Percentiles rank a stretch among this genome's conserved stretches.
These are phyloP conservation scores for Drosophila macrospina DNA, from an alignment of 2,888 invertebrate species.

Conservation along the genomic window DNA sequence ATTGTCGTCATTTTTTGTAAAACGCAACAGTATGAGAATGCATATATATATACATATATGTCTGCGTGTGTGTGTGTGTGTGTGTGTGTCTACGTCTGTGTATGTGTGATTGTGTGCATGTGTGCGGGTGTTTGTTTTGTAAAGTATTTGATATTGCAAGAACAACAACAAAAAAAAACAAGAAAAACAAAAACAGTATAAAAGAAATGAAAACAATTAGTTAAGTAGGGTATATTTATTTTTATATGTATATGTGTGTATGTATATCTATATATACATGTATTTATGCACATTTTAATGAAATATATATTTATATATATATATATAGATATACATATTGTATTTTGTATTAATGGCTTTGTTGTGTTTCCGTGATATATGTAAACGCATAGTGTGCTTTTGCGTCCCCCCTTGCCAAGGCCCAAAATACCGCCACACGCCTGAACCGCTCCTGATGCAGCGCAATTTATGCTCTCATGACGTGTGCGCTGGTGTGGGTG, in stretches of 20 bases:
- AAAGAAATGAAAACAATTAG: conserved; percentile 42
- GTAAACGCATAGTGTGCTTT: conserved; percentile 72
- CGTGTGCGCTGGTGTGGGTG: background rate
- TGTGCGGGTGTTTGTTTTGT: conserved; percentile 47
- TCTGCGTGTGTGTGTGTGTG: conserved; percentile 66
- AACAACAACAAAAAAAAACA: conserved; percentile 8
- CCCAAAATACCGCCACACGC: background rate
- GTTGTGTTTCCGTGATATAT: conserved; percentile 81
- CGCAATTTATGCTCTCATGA: background rate
- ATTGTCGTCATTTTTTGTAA: conserved; percentile 44
- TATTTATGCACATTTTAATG: conserved; percentile 16
- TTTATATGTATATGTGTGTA: conserved; percentile 42
- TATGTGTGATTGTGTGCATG: conserved; percentile 25
- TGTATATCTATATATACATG: conserved; percentile 33
- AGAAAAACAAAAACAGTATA: background rate
- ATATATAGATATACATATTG: conserved; percentile 45
- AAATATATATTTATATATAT: conserved; percentile 27
- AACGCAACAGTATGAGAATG: conserved; percentile 53
- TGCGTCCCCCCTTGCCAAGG: background rate
- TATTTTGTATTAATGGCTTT: conserved; percentile 74
- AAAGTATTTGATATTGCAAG: conserved; percentile 54
- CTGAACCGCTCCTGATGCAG: conserved; percentile 11
- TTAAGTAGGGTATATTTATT: conserved; percentile 78
- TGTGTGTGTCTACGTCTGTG: conserved; percentile 35
- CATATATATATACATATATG: conserved; percentile 51